Percentiles rank a stretch among this genome's conserved stretches.
phyloP scores from a whole-genome alignment of 2,113 vertebrate species.

The human (Homo sapiens) region GRCh38 chr18:6163001-6163500 shows the following conservation, averaged over 20 bases:
- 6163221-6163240: neutral
- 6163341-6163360: neutral
- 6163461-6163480: neutral
- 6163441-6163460: neutral
- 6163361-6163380: neutral
- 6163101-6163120: neutral
- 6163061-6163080: neutral
- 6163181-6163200: neutral
- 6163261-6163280: too few species aligned
- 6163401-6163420: neutral
- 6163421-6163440: neutral
- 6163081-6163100: neutral
- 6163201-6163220: neutral
- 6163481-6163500: slow-evolving; percentile 27
- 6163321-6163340: neutral
- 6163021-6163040: neutral
- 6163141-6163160: neutral
- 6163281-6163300: neutral
- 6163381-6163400: neutral
- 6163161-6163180: neutral
- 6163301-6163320: neutral
- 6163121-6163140: neutral
- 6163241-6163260: neutral
- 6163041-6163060: neutral
- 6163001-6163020: neutral